Conservation (phyloP, 2,113 vertebrate species). For the Gorsachius goisagi region DNA sequence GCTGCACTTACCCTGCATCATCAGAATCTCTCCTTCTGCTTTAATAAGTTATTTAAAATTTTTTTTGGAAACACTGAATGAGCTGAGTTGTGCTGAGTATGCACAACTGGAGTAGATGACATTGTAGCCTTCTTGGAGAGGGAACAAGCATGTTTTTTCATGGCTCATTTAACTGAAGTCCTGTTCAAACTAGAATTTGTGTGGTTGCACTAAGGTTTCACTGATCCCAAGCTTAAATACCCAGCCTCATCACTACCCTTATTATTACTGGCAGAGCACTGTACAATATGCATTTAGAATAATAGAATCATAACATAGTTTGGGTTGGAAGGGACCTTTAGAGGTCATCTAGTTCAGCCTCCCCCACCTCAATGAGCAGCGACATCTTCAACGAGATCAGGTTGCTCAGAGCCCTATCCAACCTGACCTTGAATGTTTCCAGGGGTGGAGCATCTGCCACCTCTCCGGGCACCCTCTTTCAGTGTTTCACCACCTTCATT, state of each 20-base stretch:
- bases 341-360: no score
- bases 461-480: no score
- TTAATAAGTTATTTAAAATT: neutral
- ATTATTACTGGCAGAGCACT: neutral
- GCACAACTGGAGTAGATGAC: neutral
- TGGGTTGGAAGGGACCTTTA: no score
- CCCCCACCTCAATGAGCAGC: no score
- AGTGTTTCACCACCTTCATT: no score
- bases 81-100: neutral
- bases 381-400: no score
- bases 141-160: accelerated
- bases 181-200: neutral
- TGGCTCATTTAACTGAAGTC: neutral
- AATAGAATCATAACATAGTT: no score
- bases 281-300: neutral
- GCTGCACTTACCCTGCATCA: neutral
- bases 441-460: no score
- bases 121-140: neutral
- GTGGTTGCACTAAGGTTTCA: neutral
- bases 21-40: neutral
- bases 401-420: no score
- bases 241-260: neutral
- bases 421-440: no score
- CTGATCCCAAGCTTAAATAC: neutral
- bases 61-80: neutral